Conservation (phyloP, 2,797 vertebrate species). For the Sebastes reedi region DNA sequence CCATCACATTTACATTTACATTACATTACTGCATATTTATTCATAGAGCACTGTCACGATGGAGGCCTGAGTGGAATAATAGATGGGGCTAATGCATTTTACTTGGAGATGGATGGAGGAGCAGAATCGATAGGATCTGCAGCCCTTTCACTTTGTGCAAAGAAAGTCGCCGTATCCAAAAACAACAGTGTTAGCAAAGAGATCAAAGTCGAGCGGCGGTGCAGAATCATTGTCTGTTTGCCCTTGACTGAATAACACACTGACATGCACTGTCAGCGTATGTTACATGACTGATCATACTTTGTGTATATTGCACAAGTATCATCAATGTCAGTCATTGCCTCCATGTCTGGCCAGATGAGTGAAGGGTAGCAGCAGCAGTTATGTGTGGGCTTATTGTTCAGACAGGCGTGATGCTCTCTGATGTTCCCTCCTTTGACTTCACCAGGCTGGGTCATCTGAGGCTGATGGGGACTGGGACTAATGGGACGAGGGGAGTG, state of each 20-base stretch:
- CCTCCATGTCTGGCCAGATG: slow-evolving; percentile 16
- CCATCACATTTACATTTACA: slow-evolving; percentile 77
- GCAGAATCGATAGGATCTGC: slow-evolving; percentile 56
- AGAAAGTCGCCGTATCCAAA: slow-evolving; percentile 20
- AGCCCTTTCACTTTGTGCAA: slow-evolving; percentile 31
- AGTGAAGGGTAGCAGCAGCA: slow-evolving; percentile 27
- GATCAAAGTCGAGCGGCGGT: slow-evolving; percentile 8
- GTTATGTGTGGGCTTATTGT: slow-evolving; percentile 34
- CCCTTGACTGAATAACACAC: slow-evolving; percentile 21
- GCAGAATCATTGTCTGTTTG: not conserved
- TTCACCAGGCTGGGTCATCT: not conserved
- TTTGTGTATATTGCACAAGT: slow-evolving; percentile 2
- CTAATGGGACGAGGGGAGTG: not conserved
- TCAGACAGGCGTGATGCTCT: slow-evolving; percentile 44
- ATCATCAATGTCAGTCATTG: slow-evolving; percentile 25
- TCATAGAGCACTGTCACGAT: slow-evolving; percentile 58
- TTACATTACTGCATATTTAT: slow-evolving; percentile 75
- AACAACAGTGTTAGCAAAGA: not conserved
- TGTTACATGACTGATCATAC: not conserved
- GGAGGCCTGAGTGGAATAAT: slow-evolving; percentile 63
- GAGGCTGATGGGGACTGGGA: not conserved
- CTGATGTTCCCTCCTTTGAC: slow-evolving; percentile 9
- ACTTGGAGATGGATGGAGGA: slow-evolving; percentile 47
- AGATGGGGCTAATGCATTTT: slow-evolving; percentile 67
- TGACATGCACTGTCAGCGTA: not conserved